Percentiles rank a stretch among this genome's conserved stretches.
Conservation (phyloP, 2,888 invertebrate species). For the Macrophya alboannulata region DNA sequence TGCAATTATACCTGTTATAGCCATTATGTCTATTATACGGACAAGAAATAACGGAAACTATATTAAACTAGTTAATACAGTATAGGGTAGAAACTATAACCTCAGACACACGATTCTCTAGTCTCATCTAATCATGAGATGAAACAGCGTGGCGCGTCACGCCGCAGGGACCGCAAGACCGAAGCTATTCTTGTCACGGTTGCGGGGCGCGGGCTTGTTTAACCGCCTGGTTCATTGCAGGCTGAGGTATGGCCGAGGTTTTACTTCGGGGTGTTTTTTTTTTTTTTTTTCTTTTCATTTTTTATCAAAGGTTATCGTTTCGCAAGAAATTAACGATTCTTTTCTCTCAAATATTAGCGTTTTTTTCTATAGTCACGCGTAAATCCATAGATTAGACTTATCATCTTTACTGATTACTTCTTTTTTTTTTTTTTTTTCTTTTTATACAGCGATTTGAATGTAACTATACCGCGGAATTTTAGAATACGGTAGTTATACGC, state of each 20-base stretch:
- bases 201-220: conserved; percentile 36
- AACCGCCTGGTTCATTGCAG: conserved; percentile 33
- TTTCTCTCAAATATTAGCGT: background rate
- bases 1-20: too few relatives aligned
- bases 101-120: conserved; percentile 25
- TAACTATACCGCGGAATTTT: background rate
- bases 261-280: background rate
- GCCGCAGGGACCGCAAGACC: conserved; percentile 41
- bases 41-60: background rate
- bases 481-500: background rate
- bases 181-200: conserved; percentile 51
- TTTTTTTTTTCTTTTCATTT: background rate
- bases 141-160: conserved; percentile 50
- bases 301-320: background rate
- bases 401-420: background rate
- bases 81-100: background rate
- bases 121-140: conserved; percentile 48
- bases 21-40: too few relatives aligned
- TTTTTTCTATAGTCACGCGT: background rate
- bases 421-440: background rate
- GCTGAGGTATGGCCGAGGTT: conserved; percentile 25
- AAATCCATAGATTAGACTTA: background rate
- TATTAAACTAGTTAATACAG: background rate
- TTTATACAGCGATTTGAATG: background rate
- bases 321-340: background rate